Evolutionary conservation across 2,888 invertebrate genomes (phyloP).

Genomic region (Neoaliturus tenellus): DNA sequence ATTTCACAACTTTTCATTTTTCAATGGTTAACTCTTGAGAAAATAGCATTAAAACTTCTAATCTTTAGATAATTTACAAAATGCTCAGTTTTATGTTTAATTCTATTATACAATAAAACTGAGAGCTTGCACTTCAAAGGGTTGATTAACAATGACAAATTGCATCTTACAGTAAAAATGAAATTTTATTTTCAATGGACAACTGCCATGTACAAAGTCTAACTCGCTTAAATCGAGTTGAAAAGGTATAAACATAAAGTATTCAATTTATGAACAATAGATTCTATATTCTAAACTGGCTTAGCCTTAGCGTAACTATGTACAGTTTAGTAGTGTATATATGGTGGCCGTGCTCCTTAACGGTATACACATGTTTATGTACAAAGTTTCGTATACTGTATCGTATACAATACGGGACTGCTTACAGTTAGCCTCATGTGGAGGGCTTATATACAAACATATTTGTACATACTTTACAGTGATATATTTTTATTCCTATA

Average conservation of each 20-base stretch:
- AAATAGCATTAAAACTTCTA: too few relatives aligned
- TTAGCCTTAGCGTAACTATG: constrained; percentile 20
- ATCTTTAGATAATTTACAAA: too few relatives aligned
- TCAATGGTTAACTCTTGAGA: too few relatives aligned
- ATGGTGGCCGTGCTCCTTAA: constrained; percentile 36
- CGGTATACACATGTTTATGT: not conserved
- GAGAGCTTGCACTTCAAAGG: too few relatives aligned
- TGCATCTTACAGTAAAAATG: too few relatives aligned
- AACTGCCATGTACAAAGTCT: not conserved
- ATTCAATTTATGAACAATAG: constrained; percentile 26
- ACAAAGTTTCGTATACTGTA: not conserved
- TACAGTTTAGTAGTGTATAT: constrained; percentile 39
- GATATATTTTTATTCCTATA: too few relatives aligned
- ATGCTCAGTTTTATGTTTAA: too few relatives aligned
- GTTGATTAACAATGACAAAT: too few relatives aligned
- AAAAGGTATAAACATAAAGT: constrained; percentile 25
- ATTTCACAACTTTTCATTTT: too few relatives aligned
- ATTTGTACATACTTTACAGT: constrained; percentile 44
- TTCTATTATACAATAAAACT: too few relatives aligned
- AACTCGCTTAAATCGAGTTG: not conserved
- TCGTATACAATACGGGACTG: not conserved
- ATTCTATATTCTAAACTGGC: constrained; percentile 22
- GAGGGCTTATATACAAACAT: constrained; percentile 24
- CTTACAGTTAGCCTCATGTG: constrained; percentile 21
- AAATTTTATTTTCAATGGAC: constrained; percentile 13